phyloP scores from a whole-genome alignment of 2,113 vertebrate genomes.

The Elephas maximus region DNA sequence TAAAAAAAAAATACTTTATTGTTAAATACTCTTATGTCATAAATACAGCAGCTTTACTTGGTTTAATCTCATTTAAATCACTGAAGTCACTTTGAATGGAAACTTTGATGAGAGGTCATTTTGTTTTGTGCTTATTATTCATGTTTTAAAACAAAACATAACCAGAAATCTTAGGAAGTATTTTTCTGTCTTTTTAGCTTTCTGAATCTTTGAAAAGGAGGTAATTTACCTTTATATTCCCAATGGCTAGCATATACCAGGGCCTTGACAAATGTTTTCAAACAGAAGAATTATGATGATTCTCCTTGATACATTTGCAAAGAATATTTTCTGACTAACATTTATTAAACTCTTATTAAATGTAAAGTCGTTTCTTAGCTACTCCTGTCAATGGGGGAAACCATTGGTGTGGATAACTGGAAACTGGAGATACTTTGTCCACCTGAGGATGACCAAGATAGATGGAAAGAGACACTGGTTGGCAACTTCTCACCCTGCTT shows the following conservation, averaged over 20 bases:
- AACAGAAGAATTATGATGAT: constrained; percentile 2
- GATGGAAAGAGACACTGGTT: not conserved
- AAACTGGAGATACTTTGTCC: constrained; percentile 21
- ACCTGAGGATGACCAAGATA: not conserved
- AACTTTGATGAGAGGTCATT: constrained; percentile 12
- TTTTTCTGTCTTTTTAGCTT: constrained; percentile 55
- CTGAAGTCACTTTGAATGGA: not conserved
- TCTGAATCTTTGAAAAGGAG: constrained; percentile 58
- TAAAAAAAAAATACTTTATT: not conserved
- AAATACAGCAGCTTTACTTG: constrained; percentile 22
- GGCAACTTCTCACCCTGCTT: not conserved
- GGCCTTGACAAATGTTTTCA: constrained; percentile 56
- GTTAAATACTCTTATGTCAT: constrained; percentile 33
- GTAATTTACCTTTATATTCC: constrained; percentile 9
- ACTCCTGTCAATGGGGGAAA: not conserved
- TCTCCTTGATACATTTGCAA: constrained; percentile 50
- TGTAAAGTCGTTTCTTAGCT: constrained; percentile 44
- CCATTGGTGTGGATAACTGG: constrained; percentile 26
- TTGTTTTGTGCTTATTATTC: constrained; percentile 38
- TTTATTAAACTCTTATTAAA: constrained; percentile 57
- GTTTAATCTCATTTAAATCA: constrained; percentile 28
- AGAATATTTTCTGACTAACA: constrained; percentile 54
- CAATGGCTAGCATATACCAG: not conserved
- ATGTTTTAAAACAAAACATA: not conserved
- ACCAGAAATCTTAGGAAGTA: not conserved